Evolutionary conservation across 2,113 vertebrate species (phyloP), one percentile per base, ranked within the genome.

Genomic region (Callocephalon fimbriatum): DNA sequence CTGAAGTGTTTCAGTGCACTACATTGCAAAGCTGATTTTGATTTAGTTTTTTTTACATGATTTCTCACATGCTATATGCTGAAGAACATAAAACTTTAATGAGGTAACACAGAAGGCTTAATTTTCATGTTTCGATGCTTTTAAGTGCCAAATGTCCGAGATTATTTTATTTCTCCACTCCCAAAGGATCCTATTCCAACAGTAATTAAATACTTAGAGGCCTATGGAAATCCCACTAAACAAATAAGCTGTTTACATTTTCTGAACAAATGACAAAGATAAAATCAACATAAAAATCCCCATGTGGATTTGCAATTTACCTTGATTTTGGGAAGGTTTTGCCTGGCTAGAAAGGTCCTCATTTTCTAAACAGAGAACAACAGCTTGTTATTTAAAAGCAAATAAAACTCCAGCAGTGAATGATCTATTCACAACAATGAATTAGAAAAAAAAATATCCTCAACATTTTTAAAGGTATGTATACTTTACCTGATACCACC

Each of bases 401-500:
- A 88, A 86, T 22, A 18, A 32, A 91, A 92, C 35, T 90, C 54
- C 68, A 77, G 11, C 65, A 76, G 40, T 16, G 32, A 94, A 42
- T 23, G n/a, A 80, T 61, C 38, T 56, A 80, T 31, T 84, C 70
- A 81, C 42, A 92, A 67, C 56, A 93, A 93, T 5, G 35, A 78
- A 37, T 14, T 26, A 63, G 38, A 72, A 87, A 70, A 54, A 31
- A 31, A 44, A 76, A 22, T 4, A 56, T 7, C 26, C 70, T 50
- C 48, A 70, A 31, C 38, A 38, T 61, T 77, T 90, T 86, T 70
- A 58, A 80, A 68, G 62, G 59, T 27, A 92, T 83, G 70, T 48
- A 81, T 76, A 37, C 94, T 98, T 98, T 99, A 99, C 99, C 99
- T 99, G 99, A 97, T 97, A 97, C 98, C 95, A 97, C 98, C 98